These are phyloP conservation scores for Miniopterus natalensis DNA, from an alignment of 2,113 vertebrate species.

Conservation along the genomic window DNA sequence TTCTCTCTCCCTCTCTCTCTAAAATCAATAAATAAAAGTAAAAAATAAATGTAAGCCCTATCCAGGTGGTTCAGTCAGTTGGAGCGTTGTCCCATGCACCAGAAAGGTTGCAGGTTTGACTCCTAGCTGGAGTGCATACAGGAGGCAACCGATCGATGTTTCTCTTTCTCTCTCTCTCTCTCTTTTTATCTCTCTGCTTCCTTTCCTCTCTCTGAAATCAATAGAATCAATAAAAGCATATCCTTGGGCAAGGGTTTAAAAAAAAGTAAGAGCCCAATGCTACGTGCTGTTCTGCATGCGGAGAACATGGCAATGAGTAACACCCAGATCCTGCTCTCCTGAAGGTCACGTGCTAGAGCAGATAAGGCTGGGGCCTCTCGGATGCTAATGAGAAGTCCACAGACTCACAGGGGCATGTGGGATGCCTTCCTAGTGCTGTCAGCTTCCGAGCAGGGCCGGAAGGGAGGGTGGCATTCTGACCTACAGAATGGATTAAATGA, in stretches of 20 bases:
- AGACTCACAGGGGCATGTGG: not conserved
- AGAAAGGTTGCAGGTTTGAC: not conserved
- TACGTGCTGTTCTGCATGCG: not conserved
- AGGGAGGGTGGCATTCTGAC: not conserved
- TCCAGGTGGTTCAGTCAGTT: not conserved
- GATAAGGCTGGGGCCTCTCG: not conserved
- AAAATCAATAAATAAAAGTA: not conserved
- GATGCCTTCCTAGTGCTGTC: not conserved
- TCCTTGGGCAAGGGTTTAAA: not conserved
- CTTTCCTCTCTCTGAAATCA: not conserved
- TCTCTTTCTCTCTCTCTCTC: not conserved
- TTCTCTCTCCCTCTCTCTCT: not conserved
- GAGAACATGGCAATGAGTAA: not conserved
- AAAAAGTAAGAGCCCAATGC: not conserved
- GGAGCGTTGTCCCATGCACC: not conserved
- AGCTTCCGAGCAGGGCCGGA: not conserved
- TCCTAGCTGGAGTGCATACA: not conserved
- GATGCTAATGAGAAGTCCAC: not conserved
- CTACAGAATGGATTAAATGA: not conserved
- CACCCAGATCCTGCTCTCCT: not conserved
- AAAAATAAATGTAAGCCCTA: not conserved
- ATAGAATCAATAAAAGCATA: not conserved
- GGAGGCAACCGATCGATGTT: not conserved
- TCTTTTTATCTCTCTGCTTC: not conserved
- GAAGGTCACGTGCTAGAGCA: not conserved